Evolutionary conservation across 2,797 vertebrate species (phyloP).

Genomic region (Tangara arthus): DNA sequence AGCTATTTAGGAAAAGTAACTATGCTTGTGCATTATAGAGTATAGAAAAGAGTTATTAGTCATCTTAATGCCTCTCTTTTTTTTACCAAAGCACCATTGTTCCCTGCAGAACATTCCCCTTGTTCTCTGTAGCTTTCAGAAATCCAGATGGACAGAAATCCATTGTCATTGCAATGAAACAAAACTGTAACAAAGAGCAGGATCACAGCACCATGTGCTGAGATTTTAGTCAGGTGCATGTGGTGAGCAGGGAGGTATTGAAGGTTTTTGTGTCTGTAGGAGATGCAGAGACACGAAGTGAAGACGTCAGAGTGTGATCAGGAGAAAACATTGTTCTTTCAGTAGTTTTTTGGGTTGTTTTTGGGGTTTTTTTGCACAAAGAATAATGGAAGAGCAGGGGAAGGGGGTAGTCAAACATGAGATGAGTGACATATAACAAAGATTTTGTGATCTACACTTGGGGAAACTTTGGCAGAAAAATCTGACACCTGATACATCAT

Average conservation of each 20-base stretch:
- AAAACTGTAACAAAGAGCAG: neutral
- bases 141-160: constrained; percentile 22
- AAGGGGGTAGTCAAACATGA: neutral
- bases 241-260: neutral
- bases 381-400: neutral
- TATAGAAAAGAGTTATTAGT: constrained; percentile 17
- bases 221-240: neutral
- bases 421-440: neutral
- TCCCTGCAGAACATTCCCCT: neutral
- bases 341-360: neutral
- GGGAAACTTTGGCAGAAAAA: constrained; percentile 10
- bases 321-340: neutral
- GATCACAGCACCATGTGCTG: neutral
- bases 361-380: neutral
- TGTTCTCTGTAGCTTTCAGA: constrained; percentile 22
- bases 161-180: neutral
- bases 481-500: neutral
- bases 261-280: neutral
- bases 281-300: neutral
- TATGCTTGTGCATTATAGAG: neutral
- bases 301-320: neutral
- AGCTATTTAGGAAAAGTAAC: neutral
- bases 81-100: neutral
- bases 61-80: neutral
- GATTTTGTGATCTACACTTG: neutral